phyloP scores from a whole-genome alignment of 2,888 invertebrate species.

The Acrobasis repandana region DNA sequence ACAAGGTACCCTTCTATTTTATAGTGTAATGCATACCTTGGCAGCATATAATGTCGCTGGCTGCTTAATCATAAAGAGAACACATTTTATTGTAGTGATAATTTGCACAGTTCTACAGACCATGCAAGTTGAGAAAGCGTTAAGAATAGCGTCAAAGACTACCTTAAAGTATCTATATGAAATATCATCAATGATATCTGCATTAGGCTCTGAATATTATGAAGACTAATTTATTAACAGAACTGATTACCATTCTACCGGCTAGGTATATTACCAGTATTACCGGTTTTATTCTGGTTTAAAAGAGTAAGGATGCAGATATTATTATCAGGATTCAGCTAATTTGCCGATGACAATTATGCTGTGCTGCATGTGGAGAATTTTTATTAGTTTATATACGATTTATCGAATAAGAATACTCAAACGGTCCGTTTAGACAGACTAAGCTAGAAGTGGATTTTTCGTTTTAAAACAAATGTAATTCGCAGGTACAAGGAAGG shows the following conservation, averaged over 20 bases:
- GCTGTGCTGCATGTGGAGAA: conserved; percentile 7
- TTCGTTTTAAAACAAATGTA: too few relatives aligned
- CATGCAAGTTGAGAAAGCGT: conserved; percentile 4
- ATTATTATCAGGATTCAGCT: conserved; percentile 4
- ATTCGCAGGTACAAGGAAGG: too few relatives aligned
- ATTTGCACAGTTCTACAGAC: conserved; percentile 18
- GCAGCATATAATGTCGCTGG: conserved; percentile 82
- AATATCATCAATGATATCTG: conserved; percentile 10
- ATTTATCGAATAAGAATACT: too few relatives aligned
- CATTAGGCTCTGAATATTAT: not conserved
- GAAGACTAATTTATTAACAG: not conserved
- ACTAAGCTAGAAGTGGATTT: not conserved
- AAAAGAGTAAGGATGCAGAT: conserved; percentile 3
- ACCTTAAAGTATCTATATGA: not conserved
- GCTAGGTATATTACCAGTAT: not conserved
- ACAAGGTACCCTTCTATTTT: conserved; percentile 36
- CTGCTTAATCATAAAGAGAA: conserved; percentile 78
- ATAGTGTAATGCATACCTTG: conserved; percentile 71
- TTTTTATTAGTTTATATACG: not conserved
- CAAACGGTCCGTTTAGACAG: not conserved
- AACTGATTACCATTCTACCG: not conserved
- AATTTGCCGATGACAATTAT: conserved; percentile 12
- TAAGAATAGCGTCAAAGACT: not conserved
- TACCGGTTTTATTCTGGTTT: conserved; percentile 9
- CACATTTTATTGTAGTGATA: conserved; percentile 50